phyloP scores from a whole-genome alignment of 2,113 vertebrate genomes.

The Odobenus rosmarus region DNA sequence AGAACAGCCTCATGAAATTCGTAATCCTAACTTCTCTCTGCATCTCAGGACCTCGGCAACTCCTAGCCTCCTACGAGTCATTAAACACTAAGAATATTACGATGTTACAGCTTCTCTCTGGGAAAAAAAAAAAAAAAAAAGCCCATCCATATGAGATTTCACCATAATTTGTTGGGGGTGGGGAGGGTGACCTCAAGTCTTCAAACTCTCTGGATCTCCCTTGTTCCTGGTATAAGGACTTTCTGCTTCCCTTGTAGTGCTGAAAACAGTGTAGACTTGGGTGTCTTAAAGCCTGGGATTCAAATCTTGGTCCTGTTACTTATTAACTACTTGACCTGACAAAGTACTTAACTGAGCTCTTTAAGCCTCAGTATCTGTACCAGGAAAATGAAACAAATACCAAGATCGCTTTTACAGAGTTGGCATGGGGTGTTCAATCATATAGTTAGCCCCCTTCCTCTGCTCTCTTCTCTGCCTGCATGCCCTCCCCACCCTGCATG shows the following conservation, averaged over 20 bases:
- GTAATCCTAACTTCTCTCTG: neutral
- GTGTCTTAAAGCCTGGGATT: neutral
- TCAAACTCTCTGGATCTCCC: neutral
- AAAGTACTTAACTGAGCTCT: neutral
- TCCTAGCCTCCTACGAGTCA: neutral
- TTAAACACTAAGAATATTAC: neutral
- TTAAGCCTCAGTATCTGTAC: neutral
- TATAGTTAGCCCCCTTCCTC: accelerated
- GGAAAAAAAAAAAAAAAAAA: neutral
- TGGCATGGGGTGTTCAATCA: neutral
- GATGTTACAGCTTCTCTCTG: neutral
- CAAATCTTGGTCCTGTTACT: neutral
- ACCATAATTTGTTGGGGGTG: neutral
- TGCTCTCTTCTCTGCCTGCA: neutral
- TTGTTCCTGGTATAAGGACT: neutral
- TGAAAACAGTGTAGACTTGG: neutral
- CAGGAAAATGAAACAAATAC: neutral
- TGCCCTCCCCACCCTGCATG: too few species aligned
- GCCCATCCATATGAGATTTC: neutral
- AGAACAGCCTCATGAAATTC: neutral
- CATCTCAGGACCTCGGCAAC: neutral
- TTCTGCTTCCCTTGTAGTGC: too few species aligned
- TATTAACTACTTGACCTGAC: neutral
- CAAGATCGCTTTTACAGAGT: neutral
- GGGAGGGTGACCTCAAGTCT: neutral